phyloP scores from a whole-genome alignment of 1,140 invertebrate genomes.

The Lucilia cuprina region DNA sequence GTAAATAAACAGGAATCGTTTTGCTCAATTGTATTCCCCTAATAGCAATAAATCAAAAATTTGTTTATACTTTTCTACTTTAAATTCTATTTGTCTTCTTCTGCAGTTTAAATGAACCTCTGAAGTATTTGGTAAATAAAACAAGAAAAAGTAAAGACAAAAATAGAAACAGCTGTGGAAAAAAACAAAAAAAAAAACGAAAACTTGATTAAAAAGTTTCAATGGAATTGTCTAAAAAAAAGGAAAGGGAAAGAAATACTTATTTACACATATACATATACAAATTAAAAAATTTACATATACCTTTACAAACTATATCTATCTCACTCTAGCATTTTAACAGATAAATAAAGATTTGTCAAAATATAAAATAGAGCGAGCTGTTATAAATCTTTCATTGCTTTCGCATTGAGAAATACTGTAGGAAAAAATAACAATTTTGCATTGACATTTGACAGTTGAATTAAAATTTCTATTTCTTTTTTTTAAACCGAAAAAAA shows the following conservation, averaged over 20 bases:
- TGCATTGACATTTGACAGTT: not conserved
- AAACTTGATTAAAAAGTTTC: constrained; percentile 17
- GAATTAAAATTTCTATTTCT: not conserved
- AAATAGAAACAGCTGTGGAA: not conserved
- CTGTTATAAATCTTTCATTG: not conserved
- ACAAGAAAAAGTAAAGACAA: not conserved
- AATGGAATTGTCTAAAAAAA: not conserved
- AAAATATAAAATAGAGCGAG: not conserved
- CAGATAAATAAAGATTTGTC: not conserved
- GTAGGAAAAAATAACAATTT: not conserved
- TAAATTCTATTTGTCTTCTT: constrained; percentile 2
- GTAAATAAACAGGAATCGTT: constrained; percentile 8
- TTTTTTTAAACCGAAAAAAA: not conserved
- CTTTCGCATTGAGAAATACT: not conserved
- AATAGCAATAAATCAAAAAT: constrained; percentile 15
- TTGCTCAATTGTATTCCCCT: not conserved
- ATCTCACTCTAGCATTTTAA: not conserved
- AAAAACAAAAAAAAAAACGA: not conserved
- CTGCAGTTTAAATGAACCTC: not conserved
- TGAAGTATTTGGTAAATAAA: not conserved
- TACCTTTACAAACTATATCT: not conserved
- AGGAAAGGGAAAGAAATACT: not conserved
- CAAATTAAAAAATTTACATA: not conserved
- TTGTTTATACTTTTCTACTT: not conserved
- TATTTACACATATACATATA: not conserved